Percentiles rank a stretch among this genome's conserved stretches.
phyloP scores from a whole-genome alignment of 2,888 invertebrate genomes.

The Xestia rhomboidea region DNA sequence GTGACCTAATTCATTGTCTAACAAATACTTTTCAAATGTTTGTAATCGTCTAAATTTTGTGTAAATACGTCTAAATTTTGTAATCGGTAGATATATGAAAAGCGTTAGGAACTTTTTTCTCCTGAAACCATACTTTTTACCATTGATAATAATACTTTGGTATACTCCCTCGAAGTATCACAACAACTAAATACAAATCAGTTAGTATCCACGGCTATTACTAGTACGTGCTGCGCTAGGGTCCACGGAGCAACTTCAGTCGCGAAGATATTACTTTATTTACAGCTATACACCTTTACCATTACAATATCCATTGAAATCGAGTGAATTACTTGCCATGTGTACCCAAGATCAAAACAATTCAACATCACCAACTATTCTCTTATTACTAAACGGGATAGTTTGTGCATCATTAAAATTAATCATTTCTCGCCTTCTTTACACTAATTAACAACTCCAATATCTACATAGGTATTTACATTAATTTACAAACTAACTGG shows the following conservation, averaged over 20 bases:
- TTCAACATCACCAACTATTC: conserved; percentile 52
- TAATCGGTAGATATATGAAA: conserved; percentile 59
- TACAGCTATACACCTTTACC: conserved; percentile 49
- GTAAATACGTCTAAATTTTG: conserved; percentile 62
- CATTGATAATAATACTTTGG: conserved; percentile 81
- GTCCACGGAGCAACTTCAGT: conserved; percentile 30
- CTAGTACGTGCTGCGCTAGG: conserved; percentile 24
- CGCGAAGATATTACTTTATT: conserved; percentile 31
- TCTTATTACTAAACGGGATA: conserved; percentile 66
- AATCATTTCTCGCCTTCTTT: conserved; percentile 77
- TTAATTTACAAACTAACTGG: conserved; percentile 84
- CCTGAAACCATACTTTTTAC: conserved; percentile 73
- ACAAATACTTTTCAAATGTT: conserved; percentile 55
- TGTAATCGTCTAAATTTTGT: conserved; percentile 47
- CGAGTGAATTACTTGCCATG: conserved; percentile 24
- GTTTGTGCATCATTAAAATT: conserved; percentile 83
- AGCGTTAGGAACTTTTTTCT: conserved; percentile 82
- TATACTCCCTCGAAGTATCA: conserved; percentile 71
- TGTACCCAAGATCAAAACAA: conserved; percentile 36
- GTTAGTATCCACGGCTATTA: conserved; percentile 51
- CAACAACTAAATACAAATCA: conserved; percentile 58
- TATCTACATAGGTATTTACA: conserved; percentile 85
- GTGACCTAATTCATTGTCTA: conserved; percentile 57
- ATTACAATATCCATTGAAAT: conserved; percentile 32
- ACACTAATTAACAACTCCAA: conserved; percentile 82